A percentile compares a stretch with the other conserved stretches of the same genome.
These are phyloP conservation scores for Istiophorus platypterus DNA, from an alignment of 2,113 vertebrate genomes.

Conservation along the genomic window DNA sequence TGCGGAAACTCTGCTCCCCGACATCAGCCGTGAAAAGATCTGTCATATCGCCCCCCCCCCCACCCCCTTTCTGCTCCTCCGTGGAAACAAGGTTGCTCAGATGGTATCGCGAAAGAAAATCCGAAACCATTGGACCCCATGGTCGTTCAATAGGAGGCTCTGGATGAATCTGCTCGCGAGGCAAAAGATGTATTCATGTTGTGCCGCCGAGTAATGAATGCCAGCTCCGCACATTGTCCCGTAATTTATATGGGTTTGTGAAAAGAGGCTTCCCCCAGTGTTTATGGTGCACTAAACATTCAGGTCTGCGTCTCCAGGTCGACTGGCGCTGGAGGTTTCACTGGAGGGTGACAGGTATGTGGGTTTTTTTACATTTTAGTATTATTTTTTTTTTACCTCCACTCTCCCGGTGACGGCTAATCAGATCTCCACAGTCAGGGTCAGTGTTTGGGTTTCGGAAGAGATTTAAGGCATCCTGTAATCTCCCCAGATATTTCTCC, in stretches of 20 bases:
- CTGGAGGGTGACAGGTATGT: conserved; percentile 66
- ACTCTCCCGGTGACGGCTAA: conserved; percentile 36
- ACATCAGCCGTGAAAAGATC: conserved; percentile 29
- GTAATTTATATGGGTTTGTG: conserved; percentile 1
- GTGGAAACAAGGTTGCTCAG: not conserved
- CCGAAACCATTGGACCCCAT: not conserved
- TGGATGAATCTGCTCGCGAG: not conserved
- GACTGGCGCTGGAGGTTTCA: conserved; percentile 58
- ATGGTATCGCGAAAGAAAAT: not conserved
- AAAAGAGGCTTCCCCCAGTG: not conserved
- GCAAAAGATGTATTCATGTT: conserved; percentile 5
- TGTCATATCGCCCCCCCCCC: not conserved
- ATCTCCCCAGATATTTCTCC: conserved; percentile 5
- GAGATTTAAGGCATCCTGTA: conserved; percentile 17
- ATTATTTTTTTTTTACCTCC: too few relatives aligned
- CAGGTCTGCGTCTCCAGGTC: conserved; percentile 38
- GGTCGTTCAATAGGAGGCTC: not conserved
- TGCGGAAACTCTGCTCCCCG: not conserved
- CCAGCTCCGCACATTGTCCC: conserved; percentile 9
- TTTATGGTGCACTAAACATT: not conserved
- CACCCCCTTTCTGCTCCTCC: not conserved
- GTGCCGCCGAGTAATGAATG: conserved; percentile 27
- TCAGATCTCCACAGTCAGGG: conserved; percentile 55
- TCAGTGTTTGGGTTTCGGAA: conserved; percentile 62
- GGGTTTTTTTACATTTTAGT: too few relatives aligned